Evolutionary conservation across 2,797 vertebrate species (phyloP), one percentile per base, ranked within the genome.

Genomic region (Scleropages formosus): DNA sequence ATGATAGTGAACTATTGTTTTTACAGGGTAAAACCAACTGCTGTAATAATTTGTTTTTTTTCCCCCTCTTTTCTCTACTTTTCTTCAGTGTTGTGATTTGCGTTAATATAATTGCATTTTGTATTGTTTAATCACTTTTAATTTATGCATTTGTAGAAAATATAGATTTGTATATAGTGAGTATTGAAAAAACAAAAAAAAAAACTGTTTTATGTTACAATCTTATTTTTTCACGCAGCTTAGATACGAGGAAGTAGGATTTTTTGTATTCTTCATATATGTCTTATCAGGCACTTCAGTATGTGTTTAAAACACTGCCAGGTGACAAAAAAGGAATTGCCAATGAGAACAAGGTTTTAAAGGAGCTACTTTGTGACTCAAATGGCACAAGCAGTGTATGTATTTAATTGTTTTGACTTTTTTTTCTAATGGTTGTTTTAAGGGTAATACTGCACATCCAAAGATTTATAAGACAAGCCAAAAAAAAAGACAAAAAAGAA

Each of bases 11-110:
- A 89, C 82, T 89, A 90, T 96, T 97, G 91, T 93, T 98, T 93
- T 93, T 93, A 98, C 96, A 98, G 96, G 95, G 95, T 97, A 96
- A 96, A 95, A 95, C 91, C 92, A 94, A 91, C 92, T 95, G 94
- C 94, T 96, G 95, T 97, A 95, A 95, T 94, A 91, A 91, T 95
- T 93, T 93, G 92, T 93, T 95, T 90, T 90, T 92, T 94, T 93
- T n/a, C n/a, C n/a, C n/a, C 87, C 81, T 82, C 81, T 88, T 92
- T 93, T 92, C 91, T 93, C 90, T 91, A 89, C 31, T 70, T 70
- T 24, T 58, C 84, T 88, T 86, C 92, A 91, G 94, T 95, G 93
- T 92, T 96, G 94, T 93, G 93, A 93, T 93, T 92, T 90, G 8
- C 69, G 86, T 96, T 93, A 91, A 93, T 95, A 96, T 95, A 94